Evolutionary conservation across 2,888 invertebrate species (phyloP), one percentile per base, ranked within the genome.

Genomic region (Cantharis nigra): DNA sequence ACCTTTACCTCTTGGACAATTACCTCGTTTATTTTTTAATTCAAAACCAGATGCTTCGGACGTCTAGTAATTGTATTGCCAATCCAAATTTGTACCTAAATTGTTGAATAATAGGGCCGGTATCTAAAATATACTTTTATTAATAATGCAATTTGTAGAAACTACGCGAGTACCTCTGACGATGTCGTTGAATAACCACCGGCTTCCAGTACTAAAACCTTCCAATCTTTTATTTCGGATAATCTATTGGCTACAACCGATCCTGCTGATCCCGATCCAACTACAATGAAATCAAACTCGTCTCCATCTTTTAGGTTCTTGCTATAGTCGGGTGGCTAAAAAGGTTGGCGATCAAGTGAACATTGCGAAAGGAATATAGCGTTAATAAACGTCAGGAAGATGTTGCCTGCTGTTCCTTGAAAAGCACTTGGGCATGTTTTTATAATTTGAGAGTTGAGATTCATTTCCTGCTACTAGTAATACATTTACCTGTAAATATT

Each of bases 221-320:
- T 89, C 89, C 89, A 91, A 14, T 88, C 78, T 0, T 80, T 64
- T 9, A 87, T 84, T 81, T 90, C 90, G 0, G 89, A 86, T 0
- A 91, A 84, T 74, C 91, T 87, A 74, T 86, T 88, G 0, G 91
- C 91, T 0, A 91, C 80, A 0, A 90, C 90, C 0, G 90, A 89
- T 1, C 92, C 92, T 1, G 90, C 90, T 0, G 90, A 88, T 16
- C 90, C 90, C n/a, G 88, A 89, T 10, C 91, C 91, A 69, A 91
- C 89, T 72, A 91, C 89, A 26, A 91, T 87, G 84, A 90, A 91
- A 78, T 91, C 90, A 81, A 89, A 91, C 78, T 82, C 81, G 13
- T 86, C 84, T 63, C 78, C 75, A 62, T 85, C 82, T 1, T 65
- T 71, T 1, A 85, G 30, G 20, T 76, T 72, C 0, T 9, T 28